Conservation (phyloP, 35 echinoderm and acorn worm species). For the Lytechinus variegatus region DNA sequence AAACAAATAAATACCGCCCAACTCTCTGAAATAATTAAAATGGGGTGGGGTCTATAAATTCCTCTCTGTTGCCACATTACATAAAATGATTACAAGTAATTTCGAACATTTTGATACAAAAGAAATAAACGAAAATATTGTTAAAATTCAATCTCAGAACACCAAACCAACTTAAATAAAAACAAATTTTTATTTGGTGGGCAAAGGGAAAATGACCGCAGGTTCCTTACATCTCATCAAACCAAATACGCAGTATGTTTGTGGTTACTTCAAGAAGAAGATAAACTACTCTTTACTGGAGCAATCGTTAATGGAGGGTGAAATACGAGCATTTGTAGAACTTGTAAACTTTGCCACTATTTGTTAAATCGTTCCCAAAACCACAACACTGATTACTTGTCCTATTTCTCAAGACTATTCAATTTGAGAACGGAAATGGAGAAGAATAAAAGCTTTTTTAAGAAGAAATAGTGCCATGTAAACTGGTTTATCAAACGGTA, state of each 20-base stretch:
- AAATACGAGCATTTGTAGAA: neutral
- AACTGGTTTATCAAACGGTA: neutral
- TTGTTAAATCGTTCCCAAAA: neutral
- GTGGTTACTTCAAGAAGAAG: neutral
- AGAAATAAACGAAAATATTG: neutral
- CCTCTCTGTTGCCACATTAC: neutral
- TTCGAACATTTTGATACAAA: neutral
- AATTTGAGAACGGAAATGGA: neutral
- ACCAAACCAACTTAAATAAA: neutral
- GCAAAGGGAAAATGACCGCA: neutral
- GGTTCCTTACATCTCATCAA: neutral
- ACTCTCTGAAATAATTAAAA: neutral
- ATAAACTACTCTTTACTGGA: neutral
- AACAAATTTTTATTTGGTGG: neutral
- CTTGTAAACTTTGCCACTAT: neutral
- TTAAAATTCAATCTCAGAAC: neutral
- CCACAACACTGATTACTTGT: conserved; percentile 9
- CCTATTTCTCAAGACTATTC: neutral
- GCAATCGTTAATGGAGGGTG: conserved; percentile 16
- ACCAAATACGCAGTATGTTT: neutral
- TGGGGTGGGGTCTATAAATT: neutral
- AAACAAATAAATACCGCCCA: neutral
- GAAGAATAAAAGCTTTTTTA: neutral
- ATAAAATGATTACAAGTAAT: neutral
- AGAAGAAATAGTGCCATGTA: neutral